phyloP scores from a whole-genome alignment of 2,797 vertebrate species.

The Sebastiscus tertius region DNA sequence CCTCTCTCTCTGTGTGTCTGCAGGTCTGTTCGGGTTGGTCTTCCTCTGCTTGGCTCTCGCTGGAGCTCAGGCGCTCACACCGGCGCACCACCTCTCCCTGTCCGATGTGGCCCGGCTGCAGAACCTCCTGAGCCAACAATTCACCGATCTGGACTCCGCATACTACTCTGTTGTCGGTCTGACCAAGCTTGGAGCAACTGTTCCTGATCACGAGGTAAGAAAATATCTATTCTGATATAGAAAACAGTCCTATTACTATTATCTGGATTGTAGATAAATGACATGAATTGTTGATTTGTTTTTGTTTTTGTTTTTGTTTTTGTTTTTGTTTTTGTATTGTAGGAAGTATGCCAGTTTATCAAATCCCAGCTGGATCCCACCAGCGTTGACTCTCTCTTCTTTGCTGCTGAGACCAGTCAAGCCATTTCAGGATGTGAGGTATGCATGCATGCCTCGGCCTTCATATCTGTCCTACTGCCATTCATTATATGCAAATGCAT shows the following conservation, averaged over 20 bases:
- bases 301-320: background rate
- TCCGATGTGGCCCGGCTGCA: slow-evolving; percentile 89
- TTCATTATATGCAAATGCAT: background rate
- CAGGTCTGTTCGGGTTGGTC: slow-evolving; percentile 79
- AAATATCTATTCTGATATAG: background rate
- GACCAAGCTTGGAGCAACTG: slow-evolving; percentile 82
- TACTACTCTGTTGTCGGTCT: slow-evolving; percentile 91
- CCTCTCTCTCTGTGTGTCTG: background rate
- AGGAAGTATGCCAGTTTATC: slow-evolving; percentile 92
- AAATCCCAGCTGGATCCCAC: slow-evolving; percentile 90
- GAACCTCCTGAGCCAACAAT: slow-evolving; percentile 84
- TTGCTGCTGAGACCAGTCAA: slow-evolving; percentile 90
- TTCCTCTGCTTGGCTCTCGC: slow-evolving; percentile 78
- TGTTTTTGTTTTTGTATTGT: background rate
- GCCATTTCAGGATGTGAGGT: slow-evolving; percentile 93
- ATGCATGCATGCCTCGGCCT: background rate
- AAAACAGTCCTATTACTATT: background rate
- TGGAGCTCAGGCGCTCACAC: slow-evolving; percentile 83
- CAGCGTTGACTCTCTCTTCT: slow-evolving; percentile 93
- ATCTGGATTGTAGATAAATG: background rate
- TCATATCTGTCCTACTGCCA: accelerated
- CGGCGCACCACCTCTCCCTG: slow-evolving; percentile 88
- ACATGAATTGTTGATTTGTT: background rate
- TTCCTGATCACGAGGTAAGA: slow-evolving; percentile 88
- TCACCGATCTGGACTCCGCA: slow-evolving; percentile 87